These are phyloP conservation scores for Fukomys damarensis DNA, from an alignment of 2,113 vertebrate species.

Conservation along the genomic window DNA sequence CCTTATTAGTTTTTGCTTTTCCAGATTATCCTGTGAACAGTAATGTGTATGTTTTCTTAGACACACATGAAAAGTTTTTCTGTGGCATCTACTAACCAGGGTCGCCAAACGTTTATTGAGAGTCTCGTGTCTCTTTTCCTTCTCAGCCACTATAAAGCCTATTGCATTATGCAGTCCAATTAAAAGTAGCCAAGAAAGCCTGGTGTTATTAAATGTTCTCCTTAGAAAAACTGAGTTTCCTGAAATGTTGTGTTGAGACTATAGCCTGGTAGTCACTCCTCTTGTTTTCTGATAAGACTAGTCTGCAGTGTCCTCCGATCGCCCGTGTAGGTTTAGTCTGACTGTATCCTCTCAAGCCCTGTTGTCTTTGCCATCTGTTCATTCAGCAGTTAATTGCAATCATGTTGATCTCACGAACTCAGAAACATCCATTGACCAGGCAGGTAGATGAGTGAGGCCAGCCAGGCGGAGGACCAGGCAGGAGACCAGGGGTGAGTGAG, in stretches of 20 bases:
- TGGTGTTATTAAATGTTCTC: slow-evolving; percentile 29
- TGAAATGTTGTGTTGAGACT: slow-evolving; percentile 27
- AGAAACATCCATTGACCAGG: neutral
- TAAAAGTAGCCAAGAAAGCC: slow-evolving; percentile 41
- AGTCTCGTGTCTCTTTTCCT: neutral
- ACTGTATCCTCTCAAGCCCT: fast-evolving
- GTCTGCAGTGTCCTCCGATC: neutral
- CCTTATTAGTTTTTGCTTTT: neutral
- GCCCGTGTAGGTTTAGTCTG: neutral
- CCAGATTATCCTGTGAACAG: neutral
- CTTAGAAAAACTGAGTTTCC: neutral
- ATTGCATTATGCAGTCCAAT: neutral
- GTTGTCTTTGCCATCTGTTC: neutral
- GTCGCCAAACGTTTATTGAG: neutral
- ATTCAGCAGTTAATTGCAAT: neutral
- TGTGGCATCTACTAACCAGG: neutral
- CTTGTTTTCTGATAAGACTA: neutral
- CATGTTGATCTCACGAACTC: neutral
- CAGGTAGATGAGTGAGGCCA: neutral
- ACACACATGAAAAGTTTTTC: neutral
- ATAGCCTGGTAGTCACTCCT: neutral
- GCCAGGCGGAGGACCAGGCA: neutral
- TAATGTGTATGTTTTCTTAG: neutral
- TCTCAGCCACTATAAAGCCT: neutral
- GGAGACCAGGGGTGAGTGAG: fast-evolving